phyloP scores from a whole-genome alignment of 2,888 invertebrate genomes.

The Mesorhabditis belari region DNA sequence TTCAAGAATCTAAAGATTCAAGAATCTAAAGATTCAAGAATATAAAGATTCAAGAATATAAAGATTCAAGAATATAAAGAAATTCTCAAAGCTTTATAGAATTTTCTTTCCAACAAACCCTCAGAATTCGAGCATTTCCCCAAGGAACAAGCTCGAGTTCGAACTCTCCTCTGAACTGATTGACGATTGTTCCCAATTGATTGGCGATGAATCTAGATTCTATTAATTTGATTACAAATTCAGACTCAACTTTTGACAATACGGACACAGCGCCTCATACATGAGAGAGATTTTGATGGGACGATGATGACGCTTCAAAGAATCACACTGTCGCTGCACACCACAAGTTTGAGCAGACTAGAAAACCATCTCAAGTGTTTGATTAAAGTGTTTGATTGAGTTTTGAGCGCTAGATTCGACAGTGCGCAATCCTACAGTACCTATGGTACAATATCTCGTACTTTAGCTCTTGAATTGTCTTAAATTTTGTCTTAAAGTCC shows the following conservation, averaged over 20 bases:
- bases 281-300: constrained; percentile 48
- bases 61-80: background rate
- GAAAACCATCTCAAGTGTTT: constrained; percentile 40
- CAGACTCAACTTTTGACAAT: constrained; percentile 50
- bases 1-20: no score
- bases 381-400: background rate
- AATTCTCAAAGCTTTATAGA: background rate
- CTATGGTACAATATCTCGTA: no score
- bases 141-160: constrained; percentile 48
- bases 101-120: no score
- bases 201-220: constrained; percentile 45
- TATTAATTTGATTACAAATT: no score
- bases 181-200: constrained; percentile 44
- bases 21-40: no score
- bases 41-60: no score
- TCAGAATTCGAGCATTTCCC: constrained; percentile 47
- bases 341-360: constrained; percentile 43
- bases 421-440: no score
- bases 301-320: constrained; percentile 29
- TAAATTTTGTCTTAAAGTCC: no score
- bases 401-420: background rate
- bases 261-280: constrained; percentile 51
- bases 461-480: no score
- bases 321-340: constrained; percentile 41
- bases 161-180: constrained; percentile 41